phyloP scores from a whole-genome alignment of 1,140 invertebrate species.

The Carposina sasakii region DNA sequence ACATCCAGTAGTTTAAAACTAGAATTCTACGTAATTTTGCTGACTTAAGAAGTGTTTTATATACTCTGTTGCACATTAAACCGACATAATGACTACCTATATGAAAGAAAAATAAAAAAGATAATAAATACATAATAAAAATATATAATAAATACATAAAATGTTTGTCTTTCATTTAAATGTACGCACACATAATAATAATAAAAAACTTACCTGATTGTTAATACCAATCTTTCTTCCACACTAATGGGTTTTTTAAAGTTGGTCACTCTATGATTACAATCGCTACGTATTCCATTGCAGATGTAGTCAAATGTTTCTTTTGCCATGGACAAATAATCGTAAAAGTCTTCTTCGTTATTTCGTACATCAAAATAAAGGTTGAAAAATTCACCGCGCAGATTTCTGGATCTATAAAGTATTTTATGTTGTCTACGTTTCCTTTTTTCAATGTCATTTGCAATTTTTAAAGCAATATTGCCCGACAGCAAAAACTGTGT shows the following conservation, averaged over 20 bases:
- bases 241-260: slow-evolving; percentile 12
- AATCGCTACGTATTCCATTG: slow-evolving; percentile 10
- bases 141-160: too few species aligned
- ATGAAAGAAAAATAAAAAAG: too few species aligned
- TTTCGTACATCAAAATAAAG: slow-evolving; percentile 12
- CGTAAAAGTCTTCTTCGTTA: slow-evolving; percentile 11
- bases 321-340: slow-evolving; percentile 14
- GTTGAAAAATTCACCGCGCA: slow-evolving; percentile 13
- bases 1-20: too few species aligned
- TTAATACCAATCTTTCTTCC: slow-evolving; percentile 14
- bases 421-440: slow-evolving; percentile 10
- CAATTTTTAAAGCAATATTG: slow-evolving; percentile 8
- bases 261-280: slow-evolving; percentile 10
- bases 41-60: too few species aligned
- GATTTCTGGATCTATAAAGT: slow-evolving; percentile 8
- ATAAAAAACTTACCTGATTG: slow-evolving; percentile 14
- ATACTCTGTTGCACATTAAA: too few species aligned
- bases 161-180: too few species aligned
- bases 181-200: too few species aligned
- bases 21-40: too few species aligned
- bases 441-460: slow-evolving; percentile 9
- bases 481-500: slow-evolving; percentile 12
- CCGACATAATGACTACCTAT: too few species aligned
- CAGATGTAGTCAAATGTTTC: slow-evolving; percentile 13
- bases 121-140: too few species aligned